A percentile compares a stretch with the other conserved stretches of the same genome.
phyloP scores from a whole-genome alignment of 2,113 vertebrate species.

The Bostrychus sinensis region DNA sequence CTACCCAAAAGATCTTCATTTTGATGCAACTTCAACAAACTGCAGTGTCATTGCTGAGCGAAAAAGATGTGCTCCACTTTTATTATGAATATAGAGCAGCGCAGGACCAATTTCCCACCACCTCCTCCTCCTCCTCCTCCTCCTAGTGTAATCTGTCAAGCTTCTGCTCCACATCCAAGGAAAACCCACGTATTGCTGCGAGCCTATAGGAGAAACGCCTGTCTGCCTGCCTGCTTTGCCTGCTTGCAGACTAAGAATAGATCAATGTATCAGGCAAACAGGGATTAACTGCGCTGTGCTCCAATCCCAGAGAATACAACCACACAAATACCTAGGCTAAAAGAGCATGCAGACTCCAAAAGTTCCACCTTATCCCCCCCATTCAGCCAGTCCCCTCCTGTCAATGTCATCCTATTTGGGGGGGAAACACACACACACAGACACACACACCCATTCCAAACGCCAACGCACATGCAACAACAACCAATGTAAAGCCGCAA shows the following conservation, averaged over 20 bases:
- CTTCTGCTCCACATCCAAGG: conserved; percentile 21
- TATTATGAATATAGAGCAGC: conserved; percentile 34
- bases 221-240: conserved; percentile 29
- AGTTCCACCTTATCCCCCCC: conserved; percentile 67
- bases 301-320: conserved; percentile 52
- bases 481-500: conserved; percentile 42
- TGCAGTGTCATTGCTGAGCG: conserved; percentile 65
- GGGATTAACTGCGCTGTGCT: conserved; percentile 74
- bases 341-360: conserved; percentile 28
- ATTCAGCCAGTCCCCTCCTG: conserved; percentile 2
- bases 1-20: neutral
- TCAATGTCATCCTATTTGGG: conserved; percentile 28
- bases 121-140: conserved; percentile 14
- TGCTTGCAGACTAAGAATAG: conserved; percentile 77
- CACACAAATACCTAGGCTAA: conserved; percentile 2
- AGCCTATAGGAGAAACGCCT: conserved; percentile 59
- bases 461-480: conserved; percentile 53
- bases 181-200: conserved; percentile 58
- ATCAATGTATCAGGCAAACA: conserved; percentile 78
- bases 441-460: conserved; percentile 38
- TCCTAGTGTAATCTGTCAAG: conserved; percentile 46
- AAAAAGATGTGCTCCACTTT: conserved; percentile 39
- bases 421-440: conserved; percentile 26
- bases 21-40: conserved; percentile 60
- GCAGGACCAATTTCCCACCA: conserved; percentile 25